Evolutionary conservation across 2,797 vertebrate species (phyloP), one percentile per base, ranked within the genome.

Genomic region (Pangasius djambal): DNA sequence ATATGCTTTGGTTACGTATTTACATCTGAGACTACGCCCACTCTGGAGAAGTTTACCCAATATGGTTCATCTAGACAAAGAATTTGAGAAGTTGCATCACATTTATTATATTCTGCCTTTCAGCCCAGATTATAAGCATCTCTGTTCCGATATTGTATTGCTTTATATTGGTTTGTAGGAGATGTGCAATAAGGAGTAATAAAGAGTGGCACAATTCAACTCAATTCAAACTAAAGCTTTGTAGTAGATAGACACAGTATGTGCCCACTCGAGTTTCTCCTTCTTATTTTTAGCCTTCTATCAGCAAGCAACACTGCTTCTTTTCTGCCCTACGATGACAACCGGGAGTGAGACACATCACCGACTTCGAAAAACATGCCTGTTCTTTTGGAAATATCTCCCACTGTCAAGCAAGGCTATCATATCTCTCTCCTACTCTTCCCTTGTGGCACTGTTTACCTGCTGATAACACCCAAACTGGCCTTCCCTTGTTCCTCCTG

Each of bases 401-500:
- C 65, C 18, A 57, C 37, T 82, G 48, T 87, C 82, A 85, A 81
- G 81, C 75, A 44, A 87, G 74, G 72, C 61, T 85, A 89, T 89
- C 89, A 87, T 79, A 87, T 87, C 82, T 87, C 55, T 75, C 72
- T 81, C 72, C 81, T 70, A 20, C 61, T 18, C 55, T 82, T 88
- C 83, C 72, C 57, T 28, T 8, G 77, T 83, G 55, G 69, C 65
- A 55, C 82, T 75, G 57, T 85, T 44, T 52, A 77, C n/a, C 59
- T 87, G 77, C 72, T 85, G 85, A 89, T 89, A 85, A 89, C 83
- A 79, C 92, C 90, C 93, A 91, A 93, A 89, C 91, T 90, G 92
- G 93, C 92, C 92, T 93, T 92, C 93, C 55, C 83, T 87, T 59
- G n/a, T 81, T 85, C 40, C 63, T 81, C 22, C 48, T 89, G 50